Evolutionary conservation across 1,140 invertebrate species (phyloP), one percentile per base, ranked within the genome.

Genomic region (Trichoplusia ni): DNA sequence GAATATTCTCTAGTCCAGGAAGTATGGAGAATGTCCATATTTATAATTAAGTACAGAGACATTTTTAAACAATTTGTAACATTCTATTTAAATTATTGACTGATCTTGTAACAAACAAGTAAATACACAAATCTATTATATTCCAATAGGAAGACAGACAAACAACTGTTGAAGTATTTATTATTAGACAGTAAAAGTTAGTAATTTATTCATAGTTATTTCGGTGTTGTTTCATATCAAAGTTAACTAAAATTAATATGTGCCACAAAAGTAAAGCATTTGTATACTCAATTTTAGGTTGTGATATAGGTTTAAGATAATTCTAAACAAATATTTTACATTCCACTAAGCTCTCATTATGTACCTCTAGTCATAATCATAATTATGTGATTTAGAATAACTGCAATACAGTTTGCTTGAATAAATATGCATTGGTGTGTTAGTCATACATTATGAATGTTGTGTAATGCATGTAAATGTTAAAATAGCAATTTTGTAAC

Each of bases 381-480:
- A 33, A 38, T 27, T 64, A 59, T 25, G 25, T 21, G 14, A 31
- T 58, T 37, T 73, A 73, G 40, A 78, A 69, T 81, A 69, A 85
- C 85, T 90, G 86, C 87, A 90, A 88, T 90, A 89, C 87, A 90
- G 77, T 87, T 85, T 90, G 81, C 77, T 62, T 78, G 71, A 63
- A 19, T 59, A 44, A 58, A 38, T 42, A 58, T 58, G 38, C 37
- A 66, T 35, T 59, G 44, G 64, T 73, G 63, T 79, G 47, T 75
- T 73, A 69, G 71, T 56, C 81, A 77, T 77, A 58, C 38, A 21
- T 18, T 58, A 84, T 84, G 77, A 33, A 60, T 76, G 71, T 73
- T 79, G 59, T 78, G 62, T 77, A 59, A 70, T 73, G 72, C 75
- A 81, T 81, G 71, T 77, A 70, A 67, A 73, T 58, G 38, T 60